Evolutionary conservation across 2,888 invertebrate genomes (phyloP), one percentile per base, ranked within the genome.

Genomic region (Branchipolynoe longqiensis): DNA sequence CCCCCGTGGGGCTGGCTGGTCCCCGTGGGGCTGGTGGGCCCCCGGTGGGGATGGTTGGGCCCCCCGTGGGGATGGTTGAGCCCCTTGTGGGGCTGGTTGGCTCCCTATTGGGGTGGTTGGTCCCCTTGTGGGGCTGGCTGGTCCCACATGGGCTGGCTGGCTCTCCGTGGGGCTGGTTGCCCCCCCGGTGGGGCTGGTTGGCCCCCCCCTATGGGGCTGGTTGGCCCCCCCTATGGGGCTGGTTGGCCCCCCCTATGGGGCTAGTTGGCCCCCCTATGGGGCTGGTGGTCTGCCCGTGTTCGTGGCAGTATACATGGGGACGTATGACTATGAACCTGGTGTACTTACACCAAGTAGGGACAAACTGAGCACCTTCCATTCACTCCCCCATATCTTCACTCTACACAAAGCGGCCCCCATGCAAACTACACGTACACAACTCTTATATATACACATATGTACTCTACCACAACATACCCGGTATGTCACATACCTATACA

Each of bases 401-500:
- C 69, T 22, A n/a, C 36, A 14, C 14, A 14, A 69, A 25, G 69
- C 33, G 33, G 69, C 36, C 38, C 18, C 69, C 69, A 69, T 69
- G 69, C 69, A 69, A 69, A 69, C 38, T 69, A 69, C 69, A 69
- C 33, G 69, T 69, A 69, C 38, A 69, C 69, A 69, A 69, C 69
- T 69, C 8, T 81, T 56, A 81, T 81, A 81, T 81, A 81, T 81
- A 81, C 58, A 56, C 81, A 58, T 81, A 81, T 40, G 28, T 81
- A 81, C 58, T 56, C 36, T n/a, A 81, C 81, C 33, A 81, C 81
- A 48, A 54, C 58, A 81, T 81, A 31, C 81, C 31, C 18, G 36
- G 28, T 78, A 78, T 58, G 33, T 81, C 48, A 81, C 25, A 81
- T 58, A 81, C 54, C 81, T 81, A 81, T 81, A 81, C 81, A 81